A percentile compares a stretch with the other conserved stretches of the same genome.
phyloP scores from a whole-genome alignment of 2,888 invertebrate species.

The Drosophila greeni region DNA sequence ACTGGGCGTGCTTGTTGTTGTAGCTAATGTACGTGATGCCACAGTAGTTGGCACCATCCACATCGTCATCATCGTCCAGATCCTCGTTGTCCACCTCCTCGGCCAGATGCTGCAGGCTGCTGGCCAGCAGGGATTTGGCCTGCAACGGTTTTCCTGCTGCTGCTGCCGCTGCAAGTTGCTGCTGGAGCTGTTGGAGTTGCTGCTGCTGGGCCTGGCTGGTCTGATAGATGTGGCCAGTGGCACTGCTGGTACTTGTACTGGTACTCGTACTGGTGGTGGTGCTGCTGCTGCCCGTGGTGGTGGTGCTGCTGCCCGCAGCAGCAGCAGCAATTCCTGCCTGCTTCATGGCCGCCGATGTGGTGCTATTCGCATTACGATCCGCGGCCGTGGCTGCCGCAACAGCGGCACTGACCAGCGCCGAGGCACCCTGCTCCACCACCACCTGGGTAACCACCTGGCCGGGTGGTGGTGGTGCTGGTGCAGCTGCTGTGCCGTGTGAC shows the following conservation, averaged over 20 bases:
- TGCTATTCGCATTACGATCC: slow-evolving; percentile 56
- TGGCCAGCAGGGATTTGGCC: slow-evolving; percentile 95
- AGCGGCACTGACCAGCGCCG: slow-evolving; percentile 55
- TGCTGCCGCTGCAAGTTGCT: slow-evolving; percentile 90
- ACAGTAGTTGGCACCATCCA: slow-evolving; percentile 95
- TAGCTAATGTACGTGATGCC: slow-evolving; percentile 84
- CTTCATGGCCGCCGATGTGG: slow-evolving; percentile 58
- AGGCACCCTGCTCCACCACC: slow-evolving; percentile 45
- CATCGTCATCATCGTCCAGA: slow-evolving; percentile 95
- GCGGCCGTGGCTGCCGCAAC: slow-evolving; percentile 59
- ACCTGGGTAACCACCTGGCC: slow-evolving; percentile 40
- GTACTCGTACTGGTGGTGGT: slow-evolving; percentile 86
- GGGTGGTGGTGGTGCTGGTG: slow-evolving; percentile 1
- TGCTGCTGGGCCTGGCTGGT: slow-evolving; percentile 61
- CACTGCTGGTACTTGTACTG: slow-evolving; percentile 85
- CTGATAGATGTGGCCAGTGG: slow-evolving; percentile 63
- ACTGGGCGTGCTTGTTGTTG: slow-evolving; percentile 86
- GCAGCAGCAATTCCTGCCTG: slow-evolving; percentile 60
- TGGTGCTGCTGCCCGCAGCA: neutral
- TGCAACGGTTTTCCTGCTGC: slow-evolving; percentile 97
- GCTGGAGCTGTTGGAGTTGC: slow-evolving; percentile 79
- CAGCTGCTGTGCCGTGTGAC: slow-evolving; percentile 28
- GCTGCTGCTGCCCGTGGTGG: slow-evolving; percentile 51
- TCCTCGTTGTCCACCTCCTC: slow-evolving; percentile 97
- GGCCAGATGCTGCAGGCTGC: slow-evolving; percentile 96